A percentile compares a stretch with the other conserved stretches of the same genome.
Evolutionary conservation across 1,140 invertebrate genomes (phyloP).

Genomic region (Zaprionus davidi): DNA sequence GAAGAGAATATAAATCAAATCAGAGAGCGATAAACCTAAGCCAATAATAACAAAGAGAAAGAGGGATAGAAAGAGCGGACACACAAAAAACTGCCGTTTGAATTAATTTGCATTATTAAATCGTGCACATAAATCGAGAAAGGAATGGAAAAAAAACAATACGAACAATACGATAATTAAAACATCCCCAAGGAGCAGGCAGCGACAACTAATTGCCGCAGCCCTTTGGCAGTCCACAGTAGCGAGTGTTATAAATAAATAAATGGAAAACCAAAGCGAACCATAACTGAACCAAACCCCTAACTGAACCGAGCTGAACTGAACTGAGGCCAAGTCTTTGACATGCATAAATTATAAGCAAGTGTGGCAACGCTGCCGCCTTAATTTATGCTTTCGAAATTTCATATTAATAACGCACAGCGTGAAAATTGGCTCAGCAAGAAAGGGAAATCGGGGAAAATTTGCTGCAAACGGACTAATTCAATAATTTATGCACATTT

Average conservation of each 20-base stretch:
- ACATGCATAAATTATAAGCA: constrained; percentile 66
- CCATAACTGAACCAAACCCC: constrained; percentile 29
- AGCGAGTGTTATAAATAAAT: constrained; percentile 60
- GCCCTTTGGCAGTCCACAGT: constrained; percentile 53
- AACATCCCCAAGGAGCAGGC: constrained; percentile 61
- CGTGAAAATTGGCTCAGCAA: constrained; percentile 53
- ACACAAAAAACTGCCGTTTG: constrained; percentile 28
- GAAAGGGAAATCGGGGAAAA: constrained; percentile 17
- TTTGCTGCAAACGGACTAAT: constrained; percentile 66
- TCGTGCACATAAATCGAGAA: constrained; percentile 54
- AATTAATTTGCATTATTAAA: constrained; percentile 73
- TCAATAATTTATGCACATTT: constrained; percentile 78
- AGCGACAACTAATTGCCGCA: constrained; percentile 58
- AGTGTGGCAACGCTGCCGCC: constrained; percentile 53
- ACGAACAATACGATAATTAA: constrained; percentile 63
- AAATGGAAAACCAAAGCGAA: constrained; percentile 45
- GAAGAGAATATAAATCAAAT: constrained; percentile 52
- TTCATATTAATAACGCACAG: constrained; percentile 58
- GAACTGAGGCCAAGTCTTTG: constrained; percentile 50
- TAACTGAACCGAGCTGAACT: constrained; percentile 15
- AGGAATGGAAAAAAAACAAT: constrained; percentile 19
- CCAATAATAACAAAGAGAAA: constrained; percentile 23
- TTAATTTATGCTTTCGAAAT: constrained; percentile 67
- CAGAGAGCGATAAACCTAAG: constrained; percentile 30
- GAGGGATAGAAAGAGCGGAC: background rate